Evolutionary conservation across 2,797 vertebrate species (phyloP).

Genomic region (Arnoldichthys spilopterus): DNA sequence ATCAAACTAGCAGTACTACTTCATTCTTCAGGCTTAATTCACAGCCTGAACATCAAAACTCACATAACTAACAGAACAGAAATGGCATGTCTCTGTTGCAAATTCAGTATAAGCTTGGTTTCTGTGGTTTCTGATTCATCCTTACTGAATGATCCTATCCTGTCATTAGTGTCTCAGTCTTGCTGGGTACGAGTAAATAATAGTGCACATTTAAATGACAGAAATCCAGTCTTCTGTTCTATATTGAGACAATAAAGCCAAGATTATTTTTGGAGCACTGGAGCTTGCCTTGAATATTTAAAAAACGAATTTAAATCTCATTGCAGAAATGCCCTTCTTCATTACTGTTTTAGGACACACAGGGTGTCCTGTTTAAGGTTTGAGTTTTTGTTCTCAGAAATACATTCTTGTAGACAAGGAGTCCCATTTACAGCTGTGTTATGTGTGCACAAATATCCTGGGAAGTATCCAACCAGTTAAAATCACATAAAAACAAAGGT

Average conservation of each 20-base stretch:
- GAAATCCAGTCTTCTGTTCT: neutral
- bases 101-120: neutral
- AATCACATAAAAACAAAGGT: no score
- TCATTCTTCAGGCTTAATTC: no score
- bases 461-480: no score
- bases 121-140: neutral
- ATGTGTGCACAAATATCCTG: no score
- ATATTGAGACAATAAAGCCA: neutral
- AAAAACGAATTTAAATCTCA: neutral
- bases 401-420: no score
- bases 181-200: neutral
- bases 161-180: neutral
- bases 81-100: no score
- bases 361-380: no score
- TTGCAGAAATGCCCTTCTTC: neutral
- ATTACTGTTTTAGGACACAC: neutral
- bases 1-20: no score
- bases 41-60: no score
- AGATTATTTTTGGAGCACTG: neutral
- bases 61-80: neutral
- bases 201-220: neutral
- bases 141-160: neutral
- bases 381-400: no score
- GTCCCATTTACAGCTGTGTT: no score
- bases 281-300: no score